Conservation (phyloP, 2,888 invertebrate species). For the Morpho achilles region DNA sequence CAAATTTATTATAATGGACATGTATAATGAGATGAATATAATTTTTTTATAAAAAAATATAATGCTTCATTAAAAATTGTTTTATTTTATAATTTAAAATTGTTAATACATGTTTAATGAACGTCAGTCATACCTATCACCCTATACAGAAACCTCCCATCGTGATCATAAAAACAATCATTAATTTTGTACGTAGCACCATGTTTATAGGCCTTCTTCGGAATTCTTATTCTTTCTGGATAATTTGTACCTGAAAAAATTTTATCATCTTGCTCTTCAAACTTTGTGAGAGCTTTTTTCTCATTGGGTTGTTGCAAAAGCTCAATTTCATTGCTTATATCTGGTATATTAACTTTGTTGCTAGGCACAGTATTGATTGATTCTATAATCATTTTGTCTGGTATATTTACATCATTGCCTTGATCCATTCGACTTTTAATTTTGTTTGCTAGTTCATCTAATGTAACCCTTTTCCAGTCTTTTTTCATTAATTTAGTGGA, state of each 20-base stretch:
- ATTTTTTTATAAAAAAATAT: slow-evolving; percentile 68
- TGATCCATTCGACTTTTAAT: slow-evolving; percentile 53
- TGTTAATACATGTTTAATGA: slow-evolving; percentile 20
- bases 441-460: slow-evolving; percentile 55
- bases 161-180: slow-evolving; percentile 89
- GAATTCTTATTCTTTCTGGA: slow-evolving; percentile 83
- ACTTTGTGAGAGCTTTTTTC: slow-evolving; percentile 36
- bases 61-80: slow-evolving; percentile 49
- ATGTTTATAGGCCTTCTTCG: slow-evolving; percentile 80
- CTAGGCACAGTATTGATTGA: slow-evolving; percentile 34
- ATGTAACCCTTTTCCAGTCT: slow-evolving; percentile 47
- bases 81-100: slow-evolving; percentile 43
- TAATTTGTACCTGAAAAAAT: slow-evolving; percentile 54
- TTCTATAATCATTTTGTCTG: slow-evolving; percentile 55
- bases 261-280: slow-evolving; percentile 39
- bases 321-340: slow-evolving; percentile 43
- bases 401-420: slow-evolving; percentile 48
- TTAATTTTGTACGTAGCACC: slow-evolving; percentile 86
- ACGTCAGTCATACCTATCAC: slow-evolving; percentile 82
- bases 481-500: slow-evolving; percentile 28
- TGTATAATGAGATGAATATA: slow-evolving; percentile 68
- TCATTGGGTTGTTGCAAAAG: slow-evolving; percentile 33
- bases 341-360: slow-evolving; percentile 24
- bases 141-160: slow-evolving; percentile 88
- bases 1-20: slow-evolving; percentile 49